Evolutionary conservation across 1,140 invertebrate genomes (phyloP), one percentile per base, ranked within the genome.

Genomic region (Paraescarpia echinospica): DNA sequence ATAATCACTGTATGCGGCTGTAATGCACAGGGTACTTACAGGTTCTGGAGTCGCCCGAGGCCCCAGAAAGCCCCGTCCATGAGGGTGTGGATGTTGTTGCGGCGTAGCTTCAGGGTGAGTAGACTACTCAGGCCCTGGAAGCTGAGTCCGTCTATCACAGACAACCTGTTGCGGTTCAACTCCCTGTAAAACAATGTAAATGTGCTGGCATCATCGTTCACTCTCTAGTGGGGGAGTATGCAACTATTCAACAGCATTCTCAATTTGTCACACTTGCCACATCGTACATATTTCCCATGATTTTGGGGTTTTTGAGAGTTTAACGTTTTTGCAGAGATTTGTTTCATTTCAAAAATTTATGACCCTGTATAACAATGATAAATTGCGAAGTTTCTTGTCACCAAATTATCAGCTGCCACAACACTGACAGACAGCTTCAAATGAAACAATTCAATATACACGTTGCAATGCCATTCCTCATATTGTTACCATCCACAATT

Each of bases 31-130:
- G 59, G 14, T 91, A 95, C 97, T 97, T 97, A 97, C 97, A 98
- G 96, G 92, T 97, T 96, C 94, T 97, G 97, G 93, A 98, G 97
- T 93, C 97, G 97, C 89, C 97, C 97, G 92, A 99, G 97, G 90
- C 98, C 98, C 97, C 97, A 98, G 96, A 99, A 99, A 34, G 98
- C 97, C 89, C 98, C 98, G 96, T 98, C 98, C 94, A 97, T 97
- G 89, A 99, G 96, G 93, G 96, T 96, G 34, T 96, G 96, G 91
- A 99, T 98, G 94, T 97, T 97, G 95, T 99, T 99, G 93, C 97
- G 97, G 94, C 97, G 97, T 33, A 99, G 96, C 94, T 97, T 97
- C 2, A 99, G 96, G 89, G 97, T 97, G 89, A 97, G 97, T 48
- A 99, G 95, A 93, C 97, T 97, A 89, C 97, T 96, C 90, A 99